These are phyloP conservation scores for Popillia japonica DNA, from an alignment of 1,140 invertebrate species.

Conservation along the genomic window DNA sequence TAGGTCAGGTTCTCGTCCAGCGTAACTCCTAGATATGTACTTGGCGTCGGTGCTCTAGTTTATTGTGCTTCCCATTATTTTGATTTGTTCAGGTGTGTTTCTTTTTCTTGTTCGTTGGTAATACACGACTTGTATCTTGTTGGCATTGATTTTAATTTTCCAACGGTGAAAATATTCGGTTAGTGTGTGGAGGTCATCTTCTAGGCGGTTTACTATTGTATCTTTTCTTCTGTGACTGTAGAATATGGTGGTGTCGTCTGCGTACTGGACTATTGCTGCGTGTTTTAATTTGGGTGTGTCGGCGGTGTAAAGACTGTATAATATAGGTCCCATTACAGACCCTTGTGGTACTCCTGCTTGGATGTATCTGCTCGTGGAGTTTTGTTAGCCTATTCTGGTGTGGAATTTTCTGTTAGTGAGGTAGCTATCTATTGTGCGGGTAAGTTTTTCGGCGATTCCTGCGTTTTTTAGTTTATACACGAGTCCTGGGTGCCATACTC, in stretches of 20 bases:
- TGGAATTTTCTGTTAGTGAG: constrained; percentile 45
- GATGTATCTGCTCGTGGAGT: constrained; percentile 39
- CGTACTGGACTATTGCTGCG: constrained; percentile 46
- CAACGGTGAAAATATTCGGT: too few relatives aligned
- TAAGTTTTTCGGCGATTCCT: constrained; percentile 38
- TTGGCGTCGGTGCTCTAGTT: not conserved
- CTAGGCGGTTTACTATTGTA: not conserved
- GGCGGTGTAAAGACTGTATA: constrained; percentile 46
- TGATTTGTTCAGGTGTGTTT: not conserved
- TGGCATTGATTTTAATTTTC: not conserved
- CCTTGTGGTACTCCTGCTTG: constrained; percentile 52
- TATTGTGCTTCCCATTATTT: not conserved
- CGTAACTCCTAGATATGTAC: not conserved
- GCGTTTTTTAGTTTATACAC: constrained; percentile 47
- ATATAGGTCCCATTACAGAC: constrained; percentile 46
- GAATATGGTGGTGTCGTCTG: constrained; percentile 50
- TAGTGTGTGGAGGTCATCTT: too few relatives aligned
- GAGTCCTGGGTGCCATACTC: constrained; percentile 50
- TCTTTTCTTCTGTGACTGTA: not conserved
- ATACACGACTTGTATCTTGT: not conserved
- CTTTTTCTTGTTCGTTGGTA: not conserved
- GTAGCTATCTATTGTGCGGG: constrained; percentile 43
- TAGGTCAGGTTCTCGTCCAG: not conserved
- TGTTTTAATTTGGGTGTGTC: constrained; percentile 48
- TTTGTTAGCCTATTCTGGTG: constrained; percentile 40